Conservation (phyloP, 2,113 vertebrate species). For the Phyllopteryx taeniolatus region DNA sequence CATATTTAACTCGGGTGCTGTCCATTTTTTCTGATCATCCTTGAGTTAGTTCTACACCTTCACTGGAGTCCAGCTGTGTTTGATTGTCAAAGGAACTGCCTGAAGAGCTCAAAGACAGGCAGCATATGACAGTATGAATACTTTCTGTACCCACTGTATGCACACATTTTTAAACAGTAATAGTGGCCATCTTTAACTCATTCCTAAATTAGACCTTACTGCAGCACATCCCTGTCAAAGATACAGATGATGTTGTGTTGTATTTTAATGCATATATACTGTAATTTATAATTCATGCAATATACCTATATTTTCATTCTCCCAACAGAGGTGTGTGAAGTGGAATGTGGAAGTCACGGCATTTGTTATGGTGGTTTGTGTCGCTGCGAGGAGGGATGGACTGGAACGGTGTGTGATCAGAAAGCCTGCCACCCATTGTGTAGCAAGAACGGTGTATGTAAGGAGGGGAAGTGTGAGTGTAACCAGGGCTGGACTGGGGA, state of each 20-base stretch:
- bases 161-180: background rate
- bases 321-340: constrained; percentile 83
- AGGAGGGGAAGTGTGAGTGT: constrained; percentile 96
- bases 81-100: no score
- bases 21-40: no score
- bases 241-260: background rate
- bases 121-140: no score
- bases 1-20: no score
- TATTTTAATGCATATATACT: background rate
- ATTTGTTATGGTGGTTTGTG: constrained; percentile 88
- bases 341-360: constrained; percentile 86
- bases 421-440: constrained; percentile 93
- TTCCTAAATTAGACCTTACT: background rate
- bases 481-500: constrained; percentile 98
- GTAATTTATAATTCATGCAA: background rate
- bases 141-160: no score
- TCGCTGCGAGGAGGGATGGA: constrained; percentile 96
- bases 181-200: no score
- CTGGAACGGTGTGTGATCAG: constrained; percentile 84
- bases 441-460: constrained; percentile 91
- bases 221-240: background rate
- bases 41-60: no score
- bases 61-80: no score
- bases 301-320: constrained; percentile 7
- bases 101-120: no score